A percentile compares a stretch with the other conserved stretches of the same genome.
Conservation (phyloP, 1,140 invertebrate species). For the Zaprionus inermis region DNA sequence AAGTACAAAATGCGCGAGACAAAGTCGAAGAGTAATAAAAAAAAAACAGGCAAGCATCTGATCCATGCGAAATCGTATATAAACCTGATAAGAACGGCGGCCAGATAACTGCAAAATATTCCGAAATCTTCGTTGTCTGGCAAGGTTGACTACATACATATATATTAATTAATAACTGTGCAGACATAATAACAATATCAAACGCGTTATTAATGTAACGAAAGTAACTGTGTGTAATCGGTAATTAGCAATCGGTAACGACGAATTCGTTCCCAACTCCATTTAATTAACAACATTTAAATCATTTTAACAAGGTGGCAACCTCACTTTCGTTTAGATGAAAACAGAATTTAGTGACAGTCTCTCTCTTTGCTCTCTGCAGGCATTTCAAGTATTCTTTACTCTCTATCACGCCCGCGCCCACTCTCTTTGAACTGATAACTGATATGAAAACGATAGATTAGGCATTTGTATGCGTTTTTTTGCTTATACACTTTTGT, state of each 20-base stretch:
- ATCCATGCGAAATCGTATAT: slow-evolving; percentile 26
- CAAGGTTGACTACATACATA: neutral
- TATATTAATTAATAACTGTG: neutral
- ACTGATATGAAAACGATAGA: slow-evolving; percentile 22
- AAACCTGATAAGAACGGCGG: slow-evolving; percentile 31
- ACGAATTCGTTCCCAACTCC: neutral
- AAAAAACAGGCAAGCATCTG: slow-evolving; percentile 25
- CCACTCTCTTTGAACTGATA: slow-evolving; percentile 8
- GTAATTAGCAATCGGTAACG: too few species aligned
- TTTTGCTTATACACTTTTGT: neutral
- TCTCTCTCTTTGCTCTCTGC: neutral
- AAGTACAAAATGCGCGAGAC: slow-evolving; percentile 8
- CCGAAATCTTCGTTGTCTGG: neutral
- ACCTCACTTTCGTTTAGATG: slow-evolving; percentile 18
- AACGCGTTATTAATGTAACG: neutral
- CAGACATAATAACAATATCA: neutral
- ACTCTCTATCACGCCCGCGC: neutral
- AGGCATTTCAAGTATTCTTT: neutral
- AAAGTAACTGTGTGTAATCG: neutral
- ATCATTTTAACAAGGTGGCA: slow-evolving; percentile 28
- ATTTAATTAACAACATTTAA: slow-evolving; percentile 1
- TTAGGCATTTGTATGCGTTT: slow-evolving; percentile 1
- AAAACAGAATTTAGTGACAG: neutral
- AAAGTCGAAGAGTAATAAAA: slow-evolving; percentile 38
- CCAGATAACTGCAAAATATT: slow-evolving; percentile 4